Base-by-base conservation (phyloP, 2,888 invertebrate species). In the Leuctra nigra region DNA sequence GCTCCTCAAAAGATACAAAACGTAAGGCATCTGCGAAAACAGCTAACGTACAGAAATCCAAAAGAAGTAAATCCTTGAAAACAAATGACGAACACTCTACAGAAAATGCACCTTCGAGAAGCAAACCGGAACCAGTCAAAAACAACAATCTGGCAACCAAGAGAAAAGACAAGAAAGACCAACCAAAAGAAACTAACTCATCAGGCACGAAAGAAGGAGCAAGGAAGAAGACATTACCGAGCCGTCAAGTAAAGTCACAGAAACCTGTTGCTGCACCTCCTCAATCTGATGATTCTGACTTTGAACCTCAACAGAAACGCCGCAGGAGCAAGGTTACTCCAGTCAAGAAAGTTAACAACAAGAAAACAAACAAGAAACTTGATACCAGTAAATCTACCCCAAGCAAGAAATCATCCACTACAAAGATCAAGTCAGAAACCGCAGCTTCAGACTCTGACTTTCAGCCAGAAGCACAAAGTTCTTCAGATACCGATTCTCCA, bases 281-380 rank as follows among this genome's bases (percentile, higher is more conserved):
- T 80, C 59, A n/a, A n/a, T n/a, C n/a, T 18, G 18, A 4, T 41
- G 41, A 18, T 16, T 41, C 41, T 18, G 41, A 41, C 41, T 41
- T 41, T 20, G 41, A 41, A 16, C 41, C 41, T 7, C 16, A 41
- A 11, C n/a, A n/a, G n/a, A n/a, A n/a, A n/a, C n/a, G n/a, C n/a
- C n/a, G n/a, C n/a, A n/a, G n/a, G n/a, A n/a, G n/a, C n/a, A n/a
- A n/a, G n/a, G n/a, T n/a, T n/a, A n/a, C n/a, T n/a, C n/a, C n/a
- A n/a, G n/a, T n/a, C 25, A 46, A 46, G 46, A 55, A 2, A 48
- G 33, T 46, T 35, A 39, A 38, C 29, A 47, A 35, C 50, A 58
- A 58, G 55, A 35, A 16, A 29, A 29, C 14, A 13, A 35, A 41
- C 36, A 16, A 7, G 18, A 36, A 18, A 29, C 4, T 6, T 4